Evolutionary conservation across 2,113 vertebrate genomes (phyloP), one percentile per base, ranked within the genome.

Genomic region (Eretmochelys imbricata): DNA sequence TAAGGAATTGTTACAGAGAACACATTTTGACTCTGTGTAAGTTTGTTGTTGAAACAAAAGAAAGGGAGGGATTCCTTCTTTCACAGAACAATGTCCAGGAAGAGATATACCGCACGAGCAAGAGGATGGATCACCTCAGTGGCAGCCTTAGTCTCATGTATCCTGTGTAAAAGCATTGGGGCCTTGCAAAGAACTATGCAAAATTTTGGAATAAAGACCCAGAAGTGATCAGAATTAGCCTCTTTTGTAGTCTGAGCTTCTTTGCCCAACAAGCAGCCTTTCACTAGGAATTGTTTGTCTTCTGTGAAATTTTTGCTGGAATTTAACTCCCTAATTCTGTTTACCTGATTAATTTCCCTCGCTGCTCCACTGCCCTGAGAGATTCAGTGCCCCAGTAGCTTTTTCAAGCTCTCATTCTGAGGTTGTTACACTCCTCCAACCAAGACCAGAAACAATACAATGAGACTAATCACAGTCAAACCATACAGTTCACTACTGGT

Each of bases 1-100:
- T 97, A 96, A 97, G 85, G 93, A 96, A 92, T 97, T 96, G 94
- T 89, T 91, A 89, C 87, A 87, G 84, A 96, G 93, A 75, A 91
- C 93, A 83, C 48, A 49, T 96, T 95, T 92, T 93, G 90, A 95
- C 72, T 69, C 87, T 88, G 85, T 94, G 79, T 88, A 76, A 93
- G 79, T 93, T 96, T 83, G 89, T 94, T 91, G 84, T 87, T 95
- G 76, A 49, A 96, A 80, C 80, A 84, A 57, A 91, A 80, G 48
- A 89, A 93, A 81, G 16, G 53, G 72, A 94, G 93, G 50, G 78
- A 91, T 93, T 94, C 93, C n/a, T 49, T 95, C 90, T 95, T 93
- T 90, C 81, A 55, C 24, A 69, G 59, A 59, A 85, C 42, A 55
- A 81, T 10, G 82, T 94, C 48, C 84, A 93, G 69, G 57, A 85